Conservation (phyloP, 2,113 vertebrate species). For the Catharus minimus region DNA sequence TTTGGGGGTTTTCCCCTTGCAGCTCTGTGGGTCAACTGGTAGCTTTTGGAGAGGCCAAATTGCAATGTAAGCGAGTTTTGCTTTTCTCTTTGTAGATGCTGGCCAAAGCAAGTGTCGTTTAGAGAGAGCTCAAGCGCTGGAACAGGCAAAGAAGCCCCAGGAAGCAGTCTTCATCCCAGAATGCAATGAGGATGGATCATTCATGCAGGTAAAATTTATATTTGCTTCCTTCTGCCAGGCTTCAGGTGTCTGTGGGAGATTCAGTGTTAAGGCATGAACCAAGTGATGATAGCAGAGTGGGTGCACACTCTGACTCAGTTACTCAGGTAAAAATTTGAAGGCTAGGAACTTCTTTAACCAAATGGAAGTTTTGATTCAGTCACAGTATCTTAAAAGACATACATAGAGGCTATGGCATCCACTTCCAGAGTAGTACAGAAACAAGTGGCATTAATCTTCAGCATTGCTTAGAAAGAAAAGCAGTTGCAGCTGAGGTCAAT, state of each 20-base stretch:
- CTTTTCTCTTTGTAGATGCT: constrained; percentile 76
- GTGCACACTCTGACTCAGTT: background rate
- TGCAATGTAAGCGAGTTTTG: background rate
- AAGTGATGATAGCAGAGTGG: background rate
- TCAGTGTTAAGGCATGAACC: background rate
- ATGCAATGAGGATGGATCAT: constrained; percentile 94
- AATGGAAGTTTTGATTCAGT: background rate
- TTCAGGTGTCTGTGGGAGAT: background rate
- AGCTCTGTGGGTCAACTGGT: background rate
- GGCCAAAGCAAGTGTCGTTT: constrained; percentile 91
- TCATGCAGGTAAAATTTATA: constrained; percentile 83
- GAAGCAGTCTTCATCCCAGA: constrained; percentile 96
- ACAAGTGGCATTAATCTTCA: background rate
- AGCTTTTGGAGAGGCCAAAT: background rate
- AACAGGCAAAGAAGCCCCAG: constrained; percentile 90
- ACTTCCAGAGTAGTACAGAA: background rate
- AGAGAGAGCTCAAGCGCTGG: constrained; percentile 90
- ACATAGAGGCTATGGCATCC: background rate
- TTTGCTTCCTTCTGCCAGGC: background rate
- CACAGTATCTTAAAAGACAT: background rate
- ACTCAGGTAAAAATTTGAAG: background rate
- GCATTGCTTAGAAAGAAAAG: background rate
- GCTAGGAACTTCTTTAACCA: background rate
- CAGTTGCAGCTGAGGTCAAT: background rate
- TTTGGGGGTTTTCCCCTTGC: accelerated